Conservation (phyloP, 1,140 invertebrate genomes). For the Nephila pilipes region DNA sequence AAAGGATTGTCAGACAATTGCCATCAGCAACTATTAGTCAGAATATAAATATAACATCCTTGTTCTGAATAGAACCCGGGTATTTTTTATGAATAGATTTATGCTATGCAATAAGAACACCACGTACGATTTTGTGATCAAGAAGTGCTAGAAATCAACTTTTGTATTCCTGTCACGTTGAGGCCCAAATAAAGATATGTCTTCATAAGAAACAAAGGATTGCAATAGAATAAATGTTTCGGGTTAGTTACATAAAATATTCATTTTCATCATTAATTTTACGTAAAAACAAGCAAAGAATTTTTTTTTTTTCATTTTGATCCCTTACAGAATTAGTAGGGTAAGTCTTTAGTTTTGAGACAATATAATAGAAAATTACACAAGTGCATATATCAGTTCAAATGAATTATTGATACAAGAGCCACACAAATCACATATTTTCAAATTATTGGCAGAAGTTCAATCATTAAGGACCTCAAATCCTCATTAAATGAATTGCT, state of each 20-base stretch:
- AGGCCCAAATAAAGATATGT: neutral
- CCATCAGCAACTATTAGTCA: constrained; percentile 21
- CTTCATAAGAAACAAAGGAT: constrained; percentile 7
- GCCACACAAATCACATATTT: too few relatives aligned
- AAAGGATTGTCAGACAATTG: constrained; percentile 60
- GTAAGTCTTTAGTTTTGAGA: neutral
- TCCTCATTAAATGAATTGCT: too few relatives aligned
- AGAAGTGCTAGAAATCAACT: constrained; percentile 1
- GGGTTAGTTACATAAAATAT: constrained; percentile 1
- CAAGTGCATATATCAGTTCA: too few relatives aligned
- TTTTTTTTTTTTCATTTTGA: neutral
- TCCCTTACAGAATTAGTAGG: neutral
- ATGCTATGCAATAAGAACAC: neutral
- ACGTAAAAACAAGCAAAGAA: neutral
- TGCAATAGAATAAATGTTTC: constrained; percentile 23
- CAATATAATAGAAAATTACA: neutral
- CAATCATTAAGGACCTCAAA: too few relatives aligned
- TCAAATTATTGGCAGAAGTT: too few relatives aligned
- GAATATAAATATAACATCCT: constrained; percentile 55
- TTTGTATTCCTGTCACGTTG: constrained; percentile 23
- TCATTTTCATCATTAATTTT: neutral
- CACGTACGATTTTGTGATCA: neutral
- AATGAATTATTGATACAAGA: too few relatives aligned
- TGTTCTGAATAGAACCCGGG: neutral
- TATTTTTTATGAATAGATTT: constrained; percentile 51